Percentiles rank a stretch among this genome's conserved stretches.
Conservation (phyloP, 2,113 vertebrate species). For the Danio rerio region DNA sequence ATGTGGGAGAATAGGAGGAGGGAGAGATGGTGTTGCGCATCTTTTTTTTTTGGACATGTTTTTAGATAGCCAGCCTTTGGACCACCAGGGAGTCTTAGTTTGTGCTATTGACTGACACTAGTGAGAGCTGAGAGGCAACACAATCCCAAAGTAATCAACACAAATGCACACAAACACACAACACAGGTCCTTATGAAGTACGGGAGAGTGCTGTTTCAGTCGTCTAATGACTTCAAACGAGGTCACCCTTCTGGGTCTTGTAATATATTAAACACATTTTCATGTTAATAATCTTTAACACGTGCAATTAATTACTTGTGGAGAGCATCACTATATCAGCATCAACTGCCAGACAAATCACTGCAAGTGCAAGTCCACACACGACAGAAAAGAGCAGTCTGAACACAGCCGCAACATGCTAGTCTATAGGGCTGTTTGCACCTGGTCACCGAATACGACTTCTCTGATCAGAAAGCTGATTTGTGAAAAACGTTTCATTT, state of each 20-base stretch:
- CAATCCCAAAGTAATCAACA: conserved; percentile 30
- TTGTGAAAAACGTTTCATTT: too few species aligned
- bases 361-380: neutral
- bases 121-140: conserved; percentile 23
- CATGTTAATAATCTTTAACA: conserved; percentile 41
- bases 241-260: conserved; percentile 38
- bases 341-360: neutral
- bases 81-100: conserved; percentile 42
- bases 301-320: conserved; percentile 38
- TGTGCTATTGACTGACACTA: conserved; percentile 46
- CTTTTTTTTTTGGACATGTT: conserved; percentile 39
- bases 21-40: conserved; percentile 36
- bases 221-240: conserved; percentile 47
- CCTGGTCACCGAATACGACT: too few species aligned
- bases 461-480: too few species aligned
- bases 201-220: conserved; percentile 30
- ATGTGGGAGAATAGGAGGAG: conserved; percentile 14
- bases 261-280: conserved; percentile 35
- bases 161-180: conserved; percentile 38
- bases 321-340: neutral
- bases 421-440: too few species aligned
- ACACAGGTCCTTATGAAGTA: neutral
- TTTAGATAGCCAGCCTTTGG: conserved; percentile 42
- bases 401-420: too few species aligned
- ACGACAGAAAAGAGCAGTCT: neutral